Percentiles rank a stretch among this genome's conserved stretches.
Evolutionary conservation across 2,113 vertebrate genomes (phyloP).

Genomic region (Psilopsiagon aymara): DNA sequence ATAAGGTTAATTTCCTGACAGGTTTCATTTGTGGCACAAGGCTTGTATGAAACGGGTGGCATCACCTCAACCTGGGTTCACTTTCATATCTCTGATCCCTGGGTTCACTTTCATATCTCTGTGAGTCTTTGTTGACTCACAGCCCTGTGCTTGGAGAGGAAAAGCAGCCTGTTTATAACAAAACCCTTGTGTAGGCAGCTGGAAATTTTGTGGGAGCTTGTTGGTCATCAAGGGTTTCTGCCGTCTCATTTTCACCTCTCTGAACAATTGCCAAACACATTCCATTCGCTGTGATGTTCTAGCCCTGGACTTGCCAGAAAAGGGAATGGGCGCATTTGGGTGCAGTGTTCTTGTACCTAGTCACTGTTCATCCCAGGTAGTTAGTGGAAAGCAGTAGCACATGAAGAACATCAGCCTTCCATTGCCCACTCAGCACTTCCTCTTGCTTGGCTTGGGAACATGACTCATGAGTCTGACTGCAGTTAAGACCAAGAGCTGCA

Average conservation of each 20-base stretch:
- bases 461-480: background rate
- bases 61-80: background rate
- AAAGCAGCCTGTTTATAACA: background rate
- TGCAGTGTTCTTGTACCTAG: background rate
- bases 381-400: background rate
- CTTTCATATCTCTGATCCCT: background rate
- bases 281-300: background rate
- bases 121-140: background rate
- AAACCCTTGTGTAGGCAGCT: conserved; percentile 14
- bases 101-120: background rate
- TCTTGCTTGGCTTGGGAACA: accelerated
- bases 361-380: background rate
- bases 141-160: background rate
- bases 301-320: background rate
- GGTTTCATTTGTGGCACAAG: background rate
- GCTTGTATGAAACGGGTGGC: background rate
- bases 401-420: accelerated
- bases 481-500: background rate
- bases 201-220: background rate
- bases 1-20: background rate
- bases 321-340: background rate
- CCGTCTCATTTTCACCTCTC: background rate
- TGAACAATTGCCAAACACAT: background rate
- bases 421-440: background rate
- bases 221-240: background rate